These are phyloP conservation scores for Gymnocephalus cernua DNA, from an alignment of 2,113 vertebrate genomes.

Conservation along the genomic window DNA sequence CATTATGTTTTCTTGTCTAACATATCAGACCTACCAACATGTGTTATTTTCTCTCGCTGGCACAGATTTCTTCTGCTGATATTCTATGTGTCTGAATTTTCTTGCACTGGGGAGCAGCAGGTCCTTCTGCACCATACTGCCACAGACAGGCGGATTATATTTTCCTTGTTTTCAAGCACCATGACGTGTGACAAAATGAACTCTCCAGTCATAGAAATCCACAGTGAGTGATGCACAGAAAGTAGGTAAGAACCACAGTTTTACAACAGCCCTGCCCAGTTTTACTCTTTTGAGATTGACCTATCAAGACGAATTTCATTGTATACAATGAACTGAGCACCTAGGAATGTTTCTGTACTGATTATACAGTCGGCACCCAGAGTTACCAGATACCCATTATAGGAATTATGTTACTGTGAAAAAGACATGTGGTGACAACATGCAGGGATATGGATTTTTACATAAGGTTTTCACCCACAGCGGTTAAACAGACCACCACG, in stretches of 20 bases:
- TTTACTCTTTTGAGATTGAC: conserved; percentile 41
- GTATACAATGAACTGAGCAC: conserved; percentile 32
- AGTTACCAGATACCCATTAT: conserved; percentile 52
- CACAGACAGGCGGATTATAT: conserved; percentile 61
- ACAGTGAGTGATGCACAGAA: conserved; percentile 28
- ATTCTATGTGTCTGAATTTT: conserved; percentile 64
- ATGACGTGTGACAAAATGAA: conserved; percentile 54
- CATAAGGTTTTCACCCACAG: conserved; percentile 18
- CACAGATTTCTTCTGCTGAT: conserved; percentile 43
- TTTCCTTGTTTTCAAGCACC: conserved; percentile 59
- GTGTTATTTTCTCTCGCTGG: conserved; percentile 57
- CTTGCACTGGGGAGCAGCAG: conserved; percentile 50
- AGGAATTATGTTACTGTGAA: conserved; percentile 57
- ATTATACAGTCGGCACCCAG: conserved; percentile 36
- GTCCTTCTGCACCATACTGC: conserved; percentile 44
- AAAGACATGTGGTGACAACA: conserved; percentile 57
- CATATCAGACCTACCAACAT: conserved; percentile 37
- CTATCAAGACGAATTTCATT: conserved; percentile 42
- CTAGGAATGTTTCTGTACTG: conserved; percentile 42
- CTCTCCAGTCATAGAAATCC: conserved; percentile 28
- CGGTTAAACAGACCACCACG: conserved; percentile 23
- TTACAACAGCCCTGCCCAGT: conserved; percentile 18
- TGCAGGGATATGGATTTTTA: conserved; percentile 43
- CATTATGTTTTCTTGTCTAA: conserved; percentile 46
- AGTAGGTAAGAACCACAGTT: conserved; percentile 23